A percentile compares a stretch with the other conserved stretches of the same genome.
phyloP scores from a whole-genome alignment of 2,888 invertebrate species.

The Tribolium freemani region DNA sequence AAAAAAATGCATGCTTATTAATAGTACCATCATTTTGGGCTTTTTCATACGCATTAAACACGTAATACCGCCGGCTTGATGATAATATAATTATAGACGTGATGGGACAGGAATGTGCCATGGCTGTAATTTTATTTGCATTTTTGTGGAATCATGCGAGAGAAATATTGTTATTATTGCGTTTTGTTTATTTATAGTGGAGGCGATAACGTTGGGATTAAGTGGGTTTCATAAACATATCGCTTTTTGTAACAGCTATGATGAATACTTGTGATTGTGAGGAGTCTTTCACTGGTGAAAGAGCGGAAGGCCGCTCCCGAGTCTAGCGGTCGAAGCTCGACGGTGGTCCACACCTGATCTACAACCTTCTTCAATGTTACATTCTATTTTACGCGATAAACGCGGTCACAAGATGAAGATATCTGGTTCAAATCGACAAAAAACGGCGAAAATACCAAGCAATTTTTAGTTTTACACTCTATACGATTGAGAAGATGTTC shows the following conservation, averaged over 20 bases:
- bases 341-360: constrained; percentile 53
- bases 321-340: constrained; percentile 48
- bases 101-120: constrained; percentile 35
- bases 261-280: constrained; percentile 41
- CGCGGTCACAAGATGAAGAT: too few species aligned
- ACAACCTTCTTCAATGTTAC: constrained; percentile 42
- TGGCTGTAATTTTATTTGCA: constrained; percentile 41
- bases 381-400: not conserved
- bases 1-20: constrained; percentile 20
- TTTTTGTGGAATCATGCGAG: not conserved
- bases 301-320: constrained; percentile 50
- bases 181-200: constrained; percentile 6
- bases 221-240: constrained; percentile 33
- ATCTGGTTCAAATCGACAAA: too few species aligned
- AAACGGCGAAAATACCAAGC: too few species aligned
- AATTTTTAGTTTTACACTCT: not conserved
- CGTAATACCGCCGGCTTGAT: constrained; percentile 24
- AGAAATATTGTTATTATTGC: not conserved
- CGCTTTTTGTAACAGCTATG: constrained; percentile 32
- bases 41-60: constrained; percentile 5
- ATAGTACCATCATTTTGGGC: constrained; percentile 19
- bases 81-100: constrained; percentile 44
- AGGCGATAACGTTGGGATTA: constrained; percentile 17
- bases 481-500: too few species aligned
- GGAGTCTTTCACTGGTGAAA: constrained; percentile 44